Conservation (phyloP, 2,113 vertebrate genomes). For the Pontoporia blainvillei region DNA sequence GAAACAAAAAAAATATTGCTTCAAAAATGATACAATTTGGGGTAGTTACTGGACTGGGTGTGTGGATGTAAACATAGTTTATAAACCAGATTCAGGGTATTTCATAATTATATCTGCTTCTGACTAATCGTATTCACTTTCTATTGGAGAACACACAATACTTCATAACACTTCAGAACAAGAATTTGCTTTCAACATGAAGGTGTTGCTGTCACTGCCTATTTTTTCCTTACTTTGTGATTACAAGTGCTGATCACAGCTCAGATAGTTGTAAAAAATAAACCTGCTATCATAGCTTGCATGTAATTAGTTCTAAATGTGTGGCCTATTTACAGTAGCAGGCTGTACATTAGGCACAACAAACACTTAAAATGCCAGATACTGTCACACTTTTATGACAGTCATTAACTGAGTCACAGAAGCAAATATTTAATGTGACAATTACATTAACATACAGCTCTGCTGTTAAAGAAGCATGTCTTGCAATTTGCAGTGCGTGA, state of each 20-base stretch:
- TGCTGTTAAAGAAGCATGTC: slow-evolving; percentile 46
- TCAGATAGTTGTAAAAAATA: slow-evolving; percentile 75
- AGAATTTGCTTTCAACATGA: slow-evolving; percentile 46
- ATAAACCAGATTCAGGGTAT: not conserved
- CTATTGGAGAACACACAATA: slow-evolving; percentile 40
- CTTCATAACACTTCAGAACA: slow-evolving; percentile 27
- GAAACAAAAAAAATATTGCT: not conserved
- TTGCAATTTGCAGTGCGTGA: slow-evolving; percentile 50
- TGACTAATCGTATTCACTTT: slow-evolving; percentile 3
- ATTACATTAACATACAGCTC: slow-evolving; percentile 65
- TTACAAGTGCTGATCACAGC: slow-evolving; percentile 76
- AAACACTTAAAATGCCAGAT: slow-evolving; percentile 76
- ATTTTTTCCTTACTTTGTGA: slow-evolving; percentile 57
- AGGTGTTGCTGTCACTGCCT: slow-evolving; percentile 47
- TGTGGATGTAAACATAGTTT: not conserved
- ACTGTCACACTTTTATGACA: slow-evolving; percentile 70
- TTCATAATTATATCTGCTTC: slow-evolving; percentile 48
- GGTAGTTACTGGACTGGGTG: not conserved
- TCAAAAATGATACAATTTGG: not conserved
- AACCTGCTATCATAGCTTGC: slow-evolving; percentile 69
- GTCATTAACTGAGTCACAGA: slow-evolving; percentile 68
- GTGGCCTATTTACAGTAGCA: slow-evolving; percentile 75
- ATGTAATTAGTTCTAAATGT: slow-evolving; percentile 78
- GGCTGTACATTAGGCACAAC: slow-evolving; percentile 64
- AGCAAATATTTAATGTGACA: slow-evolving; percentile 78